phyloP scores from a whole-genome alignment of 2,113 vertebrate species.

The Tenebrosternarchus preto region DNA sequence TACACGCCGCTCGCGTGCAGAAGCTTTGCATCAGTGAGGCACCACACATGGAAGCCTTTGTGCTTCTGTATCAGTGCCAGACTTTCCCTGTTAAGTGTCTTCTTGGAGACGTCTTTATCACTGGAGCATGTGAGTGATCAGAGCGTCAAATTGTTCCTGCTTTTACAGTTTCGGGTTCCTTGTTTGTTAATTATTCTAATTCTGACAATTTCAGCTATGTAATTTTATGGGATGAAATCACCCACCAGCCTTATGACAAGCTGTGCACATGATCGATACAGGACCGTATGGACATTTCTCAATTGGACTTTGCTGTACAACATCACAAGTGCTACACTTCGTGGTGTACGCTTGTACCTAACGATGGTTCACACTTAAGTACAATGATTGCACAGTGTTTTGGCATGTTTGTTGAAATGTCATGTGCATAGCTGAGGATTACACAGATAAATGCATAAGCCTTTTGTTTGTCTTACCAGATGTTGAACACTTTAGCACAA shows the following conservation, averaged over 20 bases:
- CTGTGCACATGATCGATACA: constrained; percentile 7
- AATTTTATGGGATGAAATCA: constrained; percentile 31
- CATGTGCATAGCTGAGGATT: constrained; percentile 19
- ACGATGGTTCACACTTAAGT: constrained; percentile 30
- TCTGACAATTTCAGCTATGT: constrained; percentile 11
- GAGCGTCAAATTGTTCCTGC: background rate
- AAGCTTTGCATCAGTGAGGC: constrained; percentile 35
- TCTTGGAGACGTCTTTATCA: constrained; percentile 5
- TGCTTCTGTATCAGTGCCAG: constrained; percentile 40
- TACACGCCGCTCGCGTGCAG: constrained; percentile 30
- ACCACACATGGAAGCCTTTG: constrained; percentile 39
- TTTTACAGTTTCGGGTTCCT: background rate
- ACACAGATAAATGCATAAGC: constrained; percentile 9
- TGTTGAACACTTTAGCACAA: constrained; percentile 1
- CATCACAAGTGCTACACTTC: background rate
- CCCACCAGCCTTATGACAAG: constrained; percentile 51
- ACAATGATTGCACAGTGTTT: constrained; percentile 44
- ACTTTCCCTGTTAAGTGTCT: constrained; percentile 7
- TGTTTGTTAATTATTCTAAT: background rate
- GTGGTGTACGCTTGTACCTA: background rate
- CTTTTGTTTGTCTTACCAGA: background rate
- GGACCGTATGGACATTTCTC: background rate
- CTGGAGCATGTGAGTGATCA: constrained; percentile 37
- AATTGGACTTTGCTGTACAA: background rate
- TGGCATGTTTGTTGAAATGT: constrained; percentile 42